These are phyloP conservation scores for Epinotia bilunana DNA, from an alignment of 2,888 invertebrate species.

Conservation along the genomic window DNA sequence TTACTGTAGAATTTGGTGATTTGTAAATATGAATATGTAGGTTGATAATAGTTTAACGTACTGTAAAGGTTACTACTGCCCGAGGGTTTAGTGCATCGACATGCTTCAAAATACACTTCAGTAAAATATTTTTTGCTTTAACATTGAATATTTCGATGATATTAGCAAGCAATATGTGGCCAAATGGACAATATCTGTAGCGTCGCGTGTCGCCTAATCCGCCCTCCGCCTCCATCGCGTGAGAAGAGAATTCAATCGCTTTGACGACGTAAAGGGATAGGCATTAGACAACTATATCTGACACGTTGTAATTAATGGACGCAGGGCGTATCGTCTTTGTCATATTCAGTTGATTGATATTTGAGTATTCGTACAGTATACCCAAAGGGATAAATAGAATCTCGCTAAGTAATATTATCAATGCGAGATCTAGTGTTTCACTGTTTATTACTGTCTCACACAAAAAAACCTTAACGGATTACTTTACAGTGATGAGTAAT, in stretches of 20 bases:
- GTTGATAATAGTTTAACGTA: no score
- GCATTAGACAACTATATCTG: constrained; percentile 29
- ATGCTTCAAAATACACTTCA: background rate
- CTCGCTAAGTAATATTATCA: background rate
- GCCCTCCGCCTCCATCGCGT: constrained; percentile 77
- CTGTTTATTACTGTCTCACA: no score
- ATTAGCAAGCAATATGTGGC: constrained; percentile 52
- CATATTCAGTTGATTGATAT: constrained; percentile 8
- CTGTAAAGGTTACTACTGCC: background rate
- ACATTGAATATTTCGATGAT: constrained; percentile 25
- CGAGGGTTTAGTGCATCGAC: background rate
- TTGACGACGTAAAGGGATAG: constrained; percentile 19
- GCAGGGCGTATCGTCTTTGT: constrained; percentile 9
- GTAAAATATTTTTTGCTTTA: background rate
- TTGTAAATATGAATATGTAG: no score
- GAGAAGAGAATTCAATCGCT: constrained; percentile 79
- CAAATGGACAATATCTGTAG: constrained; percentile 81
- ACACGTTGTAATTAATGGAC: constrained; percentile 23
- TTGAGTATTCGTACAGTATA: background rate
- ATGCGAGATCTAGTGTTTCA: no score
- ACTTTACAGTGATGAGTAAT: no score
- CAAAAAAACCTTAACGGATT: no score
- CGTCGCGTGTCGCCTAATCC: constrained; percentile 80
- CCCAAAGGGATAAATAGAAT: background rate
- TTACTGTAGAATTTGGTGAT: no score